These are phyloP conservation scores for Premnoplex brunnescens DNA, from an alignment of 2,797 vertebrate species.

Conservation along the genomic window DNA sequence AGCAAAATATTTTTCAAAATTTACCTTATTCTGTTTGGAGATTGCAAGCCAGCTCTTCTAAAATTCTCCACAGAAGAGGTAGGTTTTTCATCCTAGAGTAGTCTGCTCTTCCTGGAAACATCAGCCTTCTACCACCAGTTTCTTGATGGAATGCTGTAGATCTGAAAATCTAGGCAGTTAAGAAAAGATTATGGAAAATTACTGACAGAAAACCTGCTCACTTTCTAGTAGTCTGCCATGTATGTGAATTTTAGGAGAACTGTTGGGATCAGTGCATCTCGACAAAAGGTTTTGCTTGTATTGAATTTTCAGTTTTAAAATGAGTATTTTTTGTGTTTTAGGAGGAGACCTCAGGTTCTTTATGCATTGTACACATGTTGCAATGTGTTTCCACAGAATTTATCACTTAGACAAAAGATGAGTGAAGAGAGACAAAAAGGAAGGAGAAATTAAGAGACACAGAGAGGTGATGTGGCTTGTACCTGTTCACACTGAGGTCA, in stretches of 20 bases:
- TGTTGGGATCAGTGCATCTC: background rate
- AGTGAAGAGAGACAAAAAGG: constrained; percentile 9
- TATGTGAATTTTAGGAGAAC: background rate
- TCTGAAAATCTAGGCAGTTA: background rate
- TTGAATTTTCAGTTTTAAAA: constrained; percentile 12
- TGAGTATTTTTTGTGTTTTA: background rate
- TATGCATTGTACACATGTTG: background rate
- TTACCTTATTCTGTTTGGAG: background rate
- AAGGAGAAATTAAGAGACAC: constrained; percentile 25
- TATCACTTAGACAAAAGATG: constrained; percentile 18
- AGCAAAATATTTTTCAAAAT: background rate
- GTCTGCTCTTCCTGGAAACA: background rate
- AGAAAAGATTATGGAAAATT: background rate
- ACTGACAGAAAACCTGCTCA: background rate
- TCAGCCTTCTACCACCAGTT: background rate
- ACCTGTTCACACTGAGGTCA: constrained; percentile 8
- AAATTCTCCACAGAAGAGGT: background rate
- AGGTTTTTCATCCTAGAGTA: background rate
- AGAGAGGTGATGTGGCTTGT: background rate
- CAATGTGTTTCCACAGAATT: background rate
- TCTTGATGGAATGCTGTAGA: background rate
- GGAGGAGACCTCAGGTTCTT: background rate
- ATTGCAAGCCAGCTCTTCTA: background rate
- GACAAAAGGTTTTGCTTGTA: background rate
- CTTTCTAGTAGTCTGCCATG: background rate